phyloP scores from a whole-genome alignment of 1,140 invertebrate genomes.

The Drosophila persimilis region DNA sequence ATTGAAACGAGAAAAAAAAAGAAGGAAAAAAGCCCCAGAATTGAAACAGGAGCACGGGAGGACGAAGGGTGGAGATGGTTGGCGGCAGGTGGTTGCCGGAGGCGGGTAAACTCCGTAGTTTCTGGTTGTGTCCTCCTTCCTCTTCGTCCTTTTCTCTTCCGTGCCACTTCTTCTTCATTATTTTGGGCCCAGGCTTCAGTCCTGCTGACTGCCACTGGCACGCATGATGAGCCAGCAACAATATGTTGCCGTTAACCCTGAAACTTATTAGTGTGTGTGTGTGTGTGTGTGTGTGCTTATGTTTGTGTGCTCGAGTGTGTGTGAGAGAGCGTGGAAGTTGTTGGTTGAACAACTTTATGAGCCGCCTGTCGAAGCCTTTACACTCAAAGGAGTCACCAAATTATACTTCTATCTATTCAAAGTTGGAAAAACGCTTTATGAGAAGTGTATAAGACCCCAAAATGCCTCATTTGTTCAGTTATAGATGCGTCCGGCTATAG shows the following conservation, averaged over 20 bases:
- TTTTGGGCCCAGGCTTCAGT: background rate
- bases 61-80: background rate
- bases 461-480: too few relatives aligned
- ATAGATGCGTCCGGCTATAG: too few relatives aligned
- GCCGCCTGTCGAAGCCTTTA: slow-evolving; percentile 12
- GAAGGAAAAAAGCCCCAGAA: slow-evolving; percentile 32
- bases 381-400: slow-evolving; percentile 23
- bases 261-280: slow-evolving; percentile 47
- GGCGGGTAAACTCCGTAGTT: slow-evolving; percentile 18
- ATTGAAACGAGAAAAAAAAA: slow-evolving; percentile 32
- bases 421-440: too few relatives aligned
- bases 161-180: slow-evolving; percentile 14
- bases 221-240: slow-evolving; percentile 69
- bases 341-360: slow-evolving; percentile 30
- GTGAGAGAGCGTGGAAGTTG: background rate
- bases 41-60: slow-evolving; percentile 9
- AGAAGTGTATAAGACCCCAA: too few relatives aligned
- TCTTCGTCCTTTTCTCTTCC: too few relatives aligned
- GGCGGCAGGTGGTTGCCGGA: slow-evolving; percentile 50
- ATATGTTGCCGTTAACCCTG: slow-evolving; percentile 82
- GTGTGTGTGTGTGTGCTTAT: background rate
- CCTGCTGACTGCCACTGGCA: slow-evolving; percentile 5
- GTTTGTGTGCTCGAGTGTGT: slow-evolving; percentile 5
- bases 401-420: too few relatives aligned
- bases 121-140: background rate